These are phyloP conservation scores for Epirrhoe tristata DNA, from an alignment of 2,888 invertebrate genomes.

Conservation along the genomic window DNA sequence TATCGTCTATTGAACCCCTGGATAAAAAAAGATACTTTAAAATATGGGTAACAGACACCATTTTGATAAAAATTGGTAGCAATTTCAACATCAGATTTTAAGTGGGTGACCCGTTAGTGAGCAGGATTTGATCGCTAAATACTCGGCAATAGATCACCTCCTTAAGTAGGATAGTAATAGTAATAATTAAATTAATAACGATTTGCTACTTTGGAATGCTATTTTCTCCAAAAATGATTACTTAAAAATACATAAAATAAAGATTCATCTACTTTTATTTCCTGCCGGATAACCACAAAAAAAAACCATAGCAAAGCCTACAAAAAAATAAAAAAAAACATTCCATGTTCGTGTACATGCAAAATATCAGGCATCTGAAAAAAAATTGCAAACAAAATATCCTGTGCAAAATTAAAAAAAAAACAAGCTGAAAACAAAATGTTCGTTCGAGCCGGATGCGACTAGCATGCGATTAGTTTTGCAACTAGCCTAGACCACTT, in stretches of 20 bases:
- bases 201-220: too few relatives aligned
- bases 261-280: not conserved
- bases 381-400: conserved; percentile 21
- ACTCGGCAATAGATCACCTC: too few relatives aligned
- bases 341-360: conserved; percentile 19
- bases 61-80: too few relatives aligned
- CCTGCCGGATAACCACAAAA: not conserved
- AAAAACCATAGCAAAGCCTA: not conserved
- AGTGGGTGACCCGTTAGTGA: too few relatives aligned
- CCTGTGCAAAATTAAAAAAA: conserved; percentile 26
- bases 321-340: not conserved
- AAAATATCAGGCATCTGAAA: conserved; percentile 20
- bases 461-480: conserved; percentile 30
- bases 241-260: not conserved
- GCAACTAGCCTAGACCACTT: conserved; percentile 14
- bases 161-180: too few relatives aligned
- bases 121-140: too few relatives aligned
- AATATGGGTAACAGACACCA: not conserved
- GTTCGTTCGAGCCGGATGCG: conserved; percentile 44
- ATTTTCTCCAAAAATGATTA: too few relatives aligned
- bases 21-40: not conserved
- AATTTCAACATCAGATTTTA: too few relatives aligned
- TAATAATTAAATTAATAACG: too few relatives aligned
- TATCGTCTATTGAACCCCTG: conserved; percentile 92
- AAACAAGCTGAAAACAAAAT: conserved; percentile 31